Evolutionary conservation across 2,113 vertebrate genomes (phyloP).

Genomic region (Datnioides undecimradiatus): DNA sequence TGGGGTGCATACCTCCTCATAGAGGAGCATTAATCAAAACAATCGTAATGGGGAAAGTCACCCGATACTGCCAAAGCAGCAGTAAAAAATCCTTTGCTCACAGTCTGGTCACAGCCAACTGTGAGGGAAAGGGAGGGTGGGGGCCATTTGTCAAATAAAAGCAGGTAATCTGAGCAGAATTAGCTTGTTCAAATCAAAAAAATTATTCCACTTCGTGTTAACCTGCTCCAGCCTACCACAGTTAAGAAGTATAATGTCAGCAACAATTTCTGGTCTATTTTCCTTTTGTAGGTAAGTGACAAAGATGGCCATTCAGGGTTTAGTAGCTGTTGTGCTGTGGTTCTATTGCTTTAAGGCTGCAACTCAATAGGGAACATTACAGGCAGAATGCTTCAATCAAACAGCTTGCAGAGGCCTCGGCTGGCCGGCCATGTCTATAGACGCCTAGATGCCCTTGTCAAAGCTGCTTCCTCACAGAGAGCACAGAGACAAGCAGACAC

Average conservation of each 20-base stretch:
- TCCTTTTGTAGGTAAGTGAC: conserved; percentile 47
- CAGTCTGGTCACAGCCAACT: conserved; percentile 48
- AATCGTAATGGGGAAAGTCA: conserved; percentile 72
- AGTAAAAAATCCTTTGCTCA: conserved; percentile 49
- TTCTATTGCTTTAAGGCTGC: conserved; percentile 63
- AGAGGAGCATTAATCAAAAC: conserved; percentile 74
- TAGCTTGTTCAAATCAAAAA: conserved; percentile 48
- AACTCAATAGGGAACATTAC: conserved; percentile 66
- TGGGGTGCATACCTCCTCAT: conserved; percentile 48
- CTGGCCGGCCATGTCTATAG: conserved; percentile 64
- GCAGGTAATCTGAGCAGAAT: conserved; percentile 60
- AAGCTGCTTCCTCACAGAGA: conserved; percentile 71
- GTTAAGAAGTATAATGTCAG: conserved; percentile 31
- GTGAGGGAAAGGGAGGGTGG: conserved; percentile 18
- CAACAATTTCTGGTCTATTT: conserved; percentile 44
- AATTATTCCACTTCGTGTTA: conserved; percentile 25
- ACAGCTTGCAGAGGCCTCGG: conserved; percentile 62
- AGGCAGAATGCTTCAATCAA: conserved; percentile 76
- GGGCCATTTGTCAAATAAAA: conserved; percentile 61
- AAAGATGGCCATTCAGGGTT: conserved; percentile 49
- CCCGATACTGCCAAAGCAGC: conserved; percentile 59
- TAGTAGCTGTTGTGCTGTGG: conserved; percentile 47
- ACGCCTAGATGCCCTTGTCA: conserved; percentile 71
- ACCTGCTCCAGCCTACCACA: conserved; percentile 25
- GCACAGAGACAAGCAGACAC: conserved; percentile 64